phyloP scores from a whole-genome alignment of 1,140 invertebrate species.

The Pseudomyrmex sp. region DNA sequence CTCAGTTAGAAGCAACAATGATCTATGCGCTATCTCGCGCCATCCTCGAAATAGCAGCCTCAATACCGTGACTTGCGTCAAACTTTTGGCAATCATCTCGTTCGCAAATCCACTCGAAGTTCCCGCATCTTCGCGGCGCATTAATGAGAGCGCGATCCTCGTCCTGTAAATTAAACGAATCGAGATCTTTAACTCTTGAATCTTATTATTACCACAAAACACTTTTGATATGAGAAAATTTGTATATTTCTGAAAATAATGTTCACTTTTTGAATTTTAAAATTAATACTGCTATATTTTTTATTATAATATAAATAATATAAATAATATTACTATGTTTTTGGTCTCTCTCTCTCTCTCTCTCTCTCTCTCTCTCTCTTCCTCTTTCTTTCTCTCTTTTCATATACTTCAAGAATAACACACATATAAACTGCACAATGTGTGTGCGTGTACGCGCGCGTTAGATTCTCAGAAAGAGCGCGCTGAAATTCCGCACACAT shows the following conservation, averaged over 20 bases:
- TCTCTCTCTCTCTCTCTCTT: too few species aligned
- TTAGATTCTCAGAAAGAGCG: not conserved
- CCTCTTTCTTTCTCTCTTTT: too few species aligned
- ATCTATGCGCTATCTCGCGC: constrained; percentile 41
- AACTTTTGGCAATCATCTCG: constrained; percentile 67
- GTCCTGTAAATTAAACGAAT: not conserved
- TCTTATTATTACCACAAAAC: not conserved
- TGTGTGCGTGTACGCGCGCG: not conserved
- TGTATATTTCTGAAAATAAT: too few species aligned
- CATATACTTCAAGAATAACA: not conserved
- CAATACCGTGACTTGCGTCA: constrained; percentile 74
- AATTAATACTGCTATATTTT: too few species aligned
- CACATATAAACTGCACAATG: not conserved
- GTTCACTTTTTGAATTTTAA: too few species aligned
- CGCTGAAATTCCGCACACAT: constrained; percentile 13
- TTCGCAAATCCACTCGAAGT: constrained; percentile 38
- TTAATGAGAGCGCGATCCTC: not conserved
- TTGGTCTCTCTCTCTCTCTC: too few species aligned
- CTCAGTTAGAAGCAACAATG: constrained; percentile 45
- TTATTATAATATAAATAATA: too few species aligned
- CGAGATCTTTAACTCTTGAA: not conserved
- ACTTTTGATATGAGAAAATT: too few species aligned
- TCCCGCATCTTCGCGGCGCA: not conserved
- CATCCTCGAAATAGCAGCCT: constrained; percentile 75
- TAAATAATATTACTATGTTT: too few species aligned